A percentile compares a stretch with the other conserved stretches of the same genome.
Conservation (phyloP, 1,140 invertebrate genomes). For the Ceratina australensis region DNA sequence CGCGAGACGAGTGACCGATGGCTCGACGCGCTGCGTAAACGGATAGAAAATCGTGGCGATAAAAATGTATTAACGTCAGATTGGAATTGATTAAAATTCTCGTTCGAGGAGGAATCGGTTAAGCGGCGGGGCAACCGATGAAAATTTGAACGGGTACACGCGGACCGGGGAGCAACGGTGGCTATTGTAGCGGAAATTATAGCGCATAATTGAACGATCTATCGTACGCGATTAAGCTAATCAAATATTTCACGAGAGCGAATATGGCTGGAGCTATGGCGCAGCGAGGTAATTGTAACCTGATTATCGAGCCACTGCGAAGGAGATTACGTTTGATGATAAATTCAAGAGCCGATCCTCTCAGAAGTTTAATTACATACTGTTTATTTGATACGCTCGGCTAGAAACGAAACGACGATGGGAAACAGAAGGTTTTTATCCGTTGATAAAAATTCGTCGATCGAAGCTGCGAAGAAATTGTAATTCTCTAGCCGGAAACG, state of each 20-base stretch:
- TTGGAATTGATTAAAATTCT: not conserved
- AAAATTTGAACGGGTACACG: not conserved
- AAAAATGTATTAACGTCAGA: not conserved
- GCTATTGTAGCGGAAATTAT: slow-evolving; percentile 10
- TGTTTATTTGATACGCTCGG: too few relatives aligned
- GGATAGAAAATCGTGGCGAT: not conserved
- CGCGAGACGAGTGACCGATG: too few relatives aligned
- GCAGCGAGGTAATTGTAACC: slow-evolving; percentile 3
- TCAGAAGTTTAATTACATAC: too few relatives aligned
- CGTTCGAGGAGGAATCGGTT: not conserved
- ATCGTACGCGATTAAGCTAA: not conserved
- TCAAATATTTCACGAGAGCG: slow-evolving; percentile 23
- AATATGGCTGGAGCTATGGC: not conserved
- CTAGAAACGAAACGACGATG: too few relatives aligned
- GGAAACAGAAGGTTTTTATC: too few relatives aligned
- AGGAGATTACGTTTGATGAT: slow-evolving; percentile 4
- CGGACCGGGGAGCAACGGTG: not conserved
- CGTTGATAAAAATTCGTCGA: not conserved
- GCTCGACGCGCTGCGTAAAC: too few relatives aligned
- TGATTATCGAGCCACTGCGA: not conserved
- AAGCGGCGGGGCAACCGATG: not conserved
- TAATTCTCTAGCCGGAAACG: not conserved
- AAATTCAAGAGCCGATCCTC: not conserved
- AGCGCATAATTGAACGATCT: slow-evolving; percentile 22
- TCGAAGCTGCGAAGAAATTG: slow-evolving; percentile 8